These are phyloP conservation scores for Forbesichthys papilliferus DNA, from an alignment of 2,113 vertebrate species.

Conservation along the genomic window DNA sequence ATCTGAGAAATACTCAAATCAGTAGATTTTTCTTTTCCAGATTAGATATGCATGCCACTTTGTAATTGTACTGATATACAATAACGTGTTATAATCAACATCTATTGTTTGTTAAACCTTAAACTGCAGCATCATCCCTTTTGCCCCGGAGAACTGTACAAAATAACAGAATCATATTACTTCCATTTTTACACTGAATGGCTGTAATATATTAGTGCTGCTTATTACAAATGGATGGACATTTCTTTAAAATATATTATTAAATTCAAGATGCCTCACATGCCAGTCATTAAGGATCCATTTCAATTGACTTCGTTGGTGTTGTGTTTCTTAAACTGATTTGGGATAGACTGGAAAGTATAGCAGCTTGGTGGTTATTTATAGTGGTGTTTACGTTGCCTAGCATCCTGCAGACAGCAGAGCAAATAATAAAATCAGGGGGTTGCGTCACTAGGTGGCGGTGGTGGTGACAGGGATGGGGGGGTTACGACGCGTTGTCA, in stretches of 20 bases:
- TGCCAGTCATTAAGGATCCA: background rate
- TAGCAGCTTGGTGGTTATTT: constrained; percentile 43
- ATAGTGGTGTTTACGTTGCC: constrained; percentile 75
- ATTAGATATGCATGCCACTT: constrained; percentile 10
- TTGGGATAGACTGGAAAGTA: background rate
- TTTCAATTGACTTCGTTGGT: background rate
- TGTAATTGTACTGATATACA: background rate
- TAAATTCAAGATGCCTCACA: background rate
- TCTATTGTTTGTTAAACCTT: background rate
- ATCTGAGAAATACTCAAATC: background rate
- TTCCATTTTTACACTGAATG: background rate
- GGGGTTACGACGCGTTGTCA: constrained; percentile 80
- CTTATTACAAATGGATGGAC: constrained; percentile 5
- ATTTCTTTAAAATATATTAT: background rate
- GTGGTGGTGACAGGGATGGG: background rate
- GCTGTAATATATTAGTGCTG: background rate
- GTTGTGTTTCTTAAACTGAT: constrained; percentile 2
- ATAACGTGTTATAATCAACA: constrained; percentile 7
- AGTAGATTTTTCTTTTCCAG: background rate
- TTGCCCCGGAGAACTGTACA: background rate
- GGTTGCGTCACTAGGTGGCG: constrained; percentile 74
- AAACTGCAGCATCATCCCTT: background rate
- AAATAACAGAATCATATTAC: background rate
- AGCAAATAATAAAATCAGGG: constrained; percentile 78
- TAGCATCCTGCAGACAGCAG: constrained; percentile 68